Base-by-base conservation (phyloP, 1,140 invertebrate genomes). In the Danaus melanippus region DNA sequence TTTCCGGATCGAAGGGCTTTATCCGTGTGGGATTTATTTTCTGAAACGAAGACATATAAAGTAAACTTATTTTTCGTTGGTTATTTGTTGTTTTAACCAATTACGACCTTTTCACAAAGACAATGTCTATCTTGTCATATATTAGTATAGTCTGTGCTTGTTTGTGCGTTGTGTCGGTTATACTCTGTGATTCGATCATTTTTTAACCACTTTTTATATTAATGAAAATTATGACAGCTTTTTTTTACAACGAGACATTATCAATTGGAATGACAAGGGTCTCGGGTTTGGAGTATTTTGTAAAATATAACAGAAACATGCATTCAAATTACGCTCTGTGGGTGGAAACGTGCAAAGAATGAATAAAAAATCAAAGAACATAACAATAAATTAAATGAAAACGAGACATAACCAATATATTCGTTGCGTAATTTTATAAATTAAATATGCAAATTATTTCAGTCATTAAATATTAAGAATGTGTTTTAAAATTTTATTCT, bases 1-100 rank as follows among this genome's bases (percentile, higher is more conserved):
- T 85, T 85, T 85, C 82, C 80, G 79, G 82, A 79, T 82, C 63
- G 76, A 67, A 61, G 60, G 64, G 53, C 76, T 80, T 81, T 82
- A 77, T 84, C 60, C 56, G 61, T 58, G 60, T 63, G 56, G 65
- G 65, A 71, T 70, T 75, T 73, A 69, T 79, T 73, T 73, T 54
- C 69, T 67, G 8, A 42, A 62, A 56, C 60, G 55, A 58, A 54
- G 49, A 12, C 17, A 43, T 53, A 53, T 52, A 48, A 32, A 32
- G 21, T 32, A 32, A 32, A 32, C 21, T 32, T 32, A 32, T 32
- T 4, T 32, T 32, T 32, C 2, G 21, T 21, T 32, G 21, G 21
- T 2, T 32, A 32, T 32, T 32, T 32, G 21, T 32, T 32, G 21
- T 32, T 32, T 32, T 32, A 32, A 32, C 21, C 21, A 32, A 32